Percentiles rank a stretch among this genome's conserved stretches.
Evolutionary conservation across 2,113 vertebrate genomes (phyloP).

Genomic region (Chaetodon trifascialis): DNA sequence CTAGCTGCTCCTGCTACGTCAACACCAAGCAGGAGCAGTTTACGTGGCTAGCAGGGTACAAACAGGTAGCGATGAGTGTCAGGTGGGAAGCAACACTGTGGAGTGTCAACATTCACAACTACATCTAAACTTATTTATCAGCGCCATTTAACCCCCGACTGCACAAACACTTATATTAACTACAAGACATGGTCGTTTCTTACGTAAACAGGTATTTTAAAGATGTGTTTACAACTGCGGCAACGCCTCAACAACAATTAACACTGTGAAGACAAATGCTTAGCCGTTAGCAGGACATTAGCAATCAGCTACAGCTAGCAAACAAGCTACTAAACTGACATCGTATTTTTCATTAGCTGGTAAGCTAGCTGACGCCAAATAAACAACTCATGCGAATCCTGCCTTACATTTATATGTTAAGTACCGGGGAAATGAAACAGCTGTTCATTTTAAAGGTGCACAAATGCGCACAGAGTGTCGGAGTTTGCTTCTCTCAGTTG

Average conservation of each 20-base stretch:
- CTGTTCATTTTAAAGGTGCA: neutral
- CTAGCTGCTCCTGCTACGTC: constrained; percentile 70
- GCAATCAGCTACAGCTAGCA: constrained; percentile 40
- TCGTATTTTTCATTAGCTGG: neutral
- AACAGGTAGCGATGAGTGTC: constrained; percentile 46
- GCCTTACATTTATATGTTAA: neutral
- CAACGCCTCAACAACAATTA: neutral
- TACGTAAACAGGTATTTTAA: neutral
- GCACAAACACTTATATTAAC: too few species aligned
- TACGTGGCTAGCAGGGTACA: constrained; percentile 76
- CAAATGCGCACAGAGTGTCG: constrained; percentile 19
- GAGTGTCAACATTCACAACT: constrained; percentile 39
- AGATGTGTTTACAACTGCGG: neutral
- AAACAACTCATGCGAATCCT: neutral
- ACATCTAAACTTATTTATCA: neutral
- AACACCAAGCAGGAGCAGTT: constrained; percentile 67
- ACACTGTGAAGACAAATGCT: constrained; percentile 3
- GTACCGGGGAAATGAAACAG: neutral
- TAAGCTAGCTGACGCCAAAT: neutral
- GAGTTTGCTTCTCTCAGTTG: constrained; percentile 38
- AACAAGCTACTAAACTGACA: constrained; percentile 21
- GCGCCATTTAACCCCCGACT: neutral
- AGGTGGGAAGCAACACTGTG: constrained; percentile 26
- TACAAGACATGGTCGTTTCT: neutral
- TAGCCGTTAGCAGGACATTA: constrained; percentile 61